Conservation (phyloP, 2,797 vertebrate genomes). For the Pitangus sulphuratus region DNA sequence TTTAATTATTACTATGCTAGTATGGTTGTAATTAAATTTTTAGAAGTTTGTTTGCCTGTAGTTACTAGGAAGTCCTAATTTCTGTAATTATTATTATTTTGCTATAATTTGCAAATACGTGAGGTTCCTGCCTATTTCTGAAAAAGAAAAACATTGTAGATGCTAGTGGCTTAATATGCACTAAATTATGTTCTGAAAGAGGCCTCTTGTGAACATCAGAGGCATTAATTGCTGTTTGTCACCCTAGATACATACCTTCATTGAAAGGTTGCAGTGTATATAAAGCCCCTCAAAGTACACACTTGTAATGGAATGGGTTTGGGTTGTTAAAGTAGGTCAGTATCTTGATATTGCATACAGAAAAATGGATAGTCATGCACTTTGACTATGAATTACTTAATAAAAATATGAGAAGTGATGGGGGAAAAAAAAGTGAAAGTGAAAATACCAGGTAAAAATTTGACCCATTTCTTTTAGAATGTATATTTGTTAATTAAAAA, state of each 20-base stretch:
- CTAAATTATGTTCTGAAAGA: neutral
- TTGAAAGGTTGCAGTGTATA: neutral
- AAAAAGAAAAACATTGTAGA: neutral
- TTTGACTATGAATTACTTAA: neutral
- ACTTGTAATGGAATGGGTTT: neutral
- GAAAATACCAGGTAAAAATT: neutral
- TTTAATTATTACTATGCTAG: neutral
- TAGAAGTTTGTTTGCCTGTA: neutral
- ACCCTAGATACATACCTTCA: neutral
- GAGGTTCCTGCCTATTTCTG: neutral
- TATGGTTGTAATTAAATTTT: constrained; percentile 29
- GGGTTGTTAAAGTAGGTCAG: neutral
- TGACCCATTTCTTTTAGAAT: neutral
- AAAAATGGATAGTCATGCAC: neutral
- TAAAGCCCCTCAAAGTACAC: neutral
- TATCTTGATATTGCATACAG: neutral
- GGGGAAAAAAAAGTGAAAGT: fast-evolving
- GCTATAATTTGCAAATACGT: neutral
- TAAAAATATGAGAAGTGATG: neutral
- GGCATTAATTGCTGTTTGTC: neutral
- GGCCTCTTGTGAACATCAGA: neutral
- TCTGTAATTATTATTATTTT: neutral
- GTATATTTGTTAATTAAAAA: neutral
- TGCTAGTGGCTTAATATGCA: neutral
- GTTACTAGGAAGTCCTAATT: neutral